Base-by-base conservation (phyloP, 1,140 invertebrate species). In the Monochamus saltuarius region DNA sequence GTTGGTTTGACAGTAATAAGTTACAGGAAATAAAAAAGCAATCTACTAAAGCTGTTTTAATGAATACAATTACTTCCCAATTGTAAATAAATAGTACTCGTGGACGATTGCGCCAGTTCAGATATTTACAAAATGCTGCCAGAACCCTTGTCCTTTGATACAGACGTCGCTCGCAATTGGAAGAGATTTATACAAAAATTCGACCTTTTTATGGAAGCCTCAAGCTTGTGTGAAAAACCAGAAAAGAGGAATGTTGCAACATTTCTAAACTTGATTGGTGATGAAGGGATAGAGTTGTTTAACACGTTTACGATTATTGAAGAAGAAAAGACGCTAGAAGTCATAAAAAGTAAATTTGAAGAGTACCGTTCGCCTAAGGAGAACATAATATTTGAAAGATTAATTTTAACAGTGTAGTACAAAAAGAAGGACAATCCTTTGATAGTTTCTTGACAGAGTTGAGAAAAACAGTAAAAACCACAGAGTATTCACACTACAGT, bases 361-460 rank as follows among this genome's bases (percentile, higher is more conserved):
- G 47, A 57, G 8, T 66, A 73, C 39, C 72, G 70, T 50, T 46
- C 45, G 22, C 66, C 71, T n/a, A 66, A 67, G 49, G 62, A 63
- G 42, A 72, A 72, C 47, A 53, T 65, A 4, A 62, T 61, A 9
- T 65, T 60, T 46, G 66, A 72, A 56, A 59, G 65, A 22, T 71
- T 66, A 58, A 64, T 17, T 73, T 73, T 46, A 61, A 68, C 46
- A 57, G 35, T 7, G 51, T 66, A 38, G 38, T 39, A 4, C 70
- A 73, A 60, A 62, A 59, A 42, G 67, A 73, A 38, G 64, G 65
- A 17, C 68, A 74, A 57, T 39, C 49, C 9, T 67, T 73, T 49
- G 71, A 75, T 34, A 35, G 16, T 14, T 75, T 70, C 56, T 9
- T 68, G 14, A 68, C 60, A 1, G 67, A 71, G 17, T 36, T 73